Base-by-base conservation (phyloP, 1,140 invertebrate species). In the Apis laboriosa region DNA sequence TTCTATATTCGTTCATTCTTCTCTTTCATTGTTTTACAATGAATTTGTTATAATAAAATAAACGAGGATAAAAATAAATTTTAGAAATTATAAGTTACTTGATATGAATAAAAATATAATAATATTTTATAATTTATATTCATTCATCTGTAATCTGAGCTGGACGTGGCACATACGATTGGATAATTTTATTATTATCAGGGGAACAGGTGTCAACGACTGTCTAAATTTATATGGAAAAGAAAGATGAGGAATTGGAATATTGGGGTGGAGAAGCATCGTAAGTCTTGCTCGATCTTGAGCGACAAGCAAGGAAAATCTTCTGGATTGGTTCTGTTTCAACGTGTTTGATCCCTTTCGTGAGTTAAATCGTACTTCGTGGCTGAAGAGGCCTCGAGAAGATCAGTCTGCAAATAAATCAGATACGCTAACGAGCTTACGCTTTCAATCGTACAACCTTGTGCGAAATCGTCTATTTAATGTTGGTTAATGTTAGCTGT, bases 361-460 rank as follows among this genome's bases (percentile, higher is more conserved):
- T 56, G 43, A 66, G 77, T 64, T 19, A 21, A 19, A 60, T 60
- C 73, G 34, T 68, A 60, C 51, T 77, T 43, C 34, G 64, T 9
- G 56, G 2, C 15, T 70, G 80, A 82, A 70, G 74, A 61, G n/a
- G 73, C 64, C 34, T 77, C 55, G 28, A 61, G 55, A 3, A 56
- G 71, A 75, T 82, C 21, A 24, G 24, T 63, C 80, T 70, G 80
- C 63, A 63, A 82, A 82, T 82, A 82, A 71, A 82, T 82, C 66
- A 77, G 80, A 61, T 77, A 43, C 24, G 64, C n/a, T 82, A 82
- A 82, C 74, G 28, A 82, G 64, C 13, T 56, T n/a, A 17, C n/a
- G n/a, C 11, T 21, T 74, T 63, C 68, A 49, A 61, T 61, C 64
- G 34, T 43, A 15, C n/a, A 68, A 61, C 49, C 49, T 53, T 53